Conservation (phyloP, 1,140 invertebrate genomes). For the Gerris buenoi region DNA sequence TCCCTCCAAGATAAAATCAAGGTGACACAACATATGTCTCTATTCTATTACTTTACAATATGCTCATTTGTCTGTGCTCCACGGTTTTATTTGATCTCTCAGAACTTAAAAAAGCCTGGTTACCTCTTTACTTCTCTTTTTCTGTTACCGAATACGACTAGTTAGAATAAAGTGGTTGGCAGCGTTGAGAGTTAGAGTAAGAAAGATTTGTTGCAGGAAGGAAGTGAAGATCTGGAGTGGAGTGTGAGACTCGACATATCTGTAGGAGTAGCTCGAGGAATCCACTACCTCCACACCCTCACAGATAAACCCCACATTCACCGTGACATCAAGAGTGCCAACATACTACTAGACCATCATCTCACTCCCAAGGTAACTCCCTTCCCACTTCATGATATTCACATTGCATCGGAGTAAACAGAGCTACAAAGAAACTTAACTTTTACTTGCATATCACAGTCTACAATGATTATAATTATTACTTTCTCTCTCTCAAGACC, state of each 20-base stretch:
- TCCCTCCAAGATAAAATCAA: slow-evolving; percentile 45
- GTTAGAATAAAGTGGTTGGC: too few species aligned
- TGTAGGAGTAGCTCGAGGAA: slow-evolving; percentile 41
- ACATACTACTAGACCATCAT: slow-evolving; percentile 48
- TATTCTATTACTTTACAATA: neutral
- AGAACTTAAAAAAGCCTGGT: too few species aligned
- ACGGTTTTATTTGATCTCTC: too few species aligned
- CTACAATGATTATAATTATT: too few species aligned
- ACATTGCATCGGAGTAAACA: too few species aligned
- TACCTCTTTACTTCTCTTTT: too few species aligned
- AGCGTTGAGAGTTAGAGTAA: too few species aligned
- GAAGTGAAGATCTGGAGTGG: slow-evolving; percentile 31
- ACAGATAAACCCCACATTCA: slow-evolving; percentile 43
- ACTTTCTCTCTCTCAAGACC: too few species aligned
- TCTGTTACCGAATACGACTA: too few species aligned
- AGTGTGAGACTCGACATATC: slow-evolving; percentile 39
- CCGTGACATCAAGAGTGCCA: slow-evolving; percentile 60
- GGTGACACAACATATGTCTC: slow-evolving; percentile 18
- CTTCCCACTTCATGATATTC: slow-evolving; percentile 8
- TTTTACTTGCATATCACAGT: too few species aligned
- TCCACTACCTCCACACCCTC: slow-evolving; percentile 45
- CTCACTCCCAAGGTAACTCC: slow-evolving; percentile 43
- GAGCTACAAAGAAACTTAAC: too few species aligned
- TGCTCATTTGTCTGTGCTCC: neutral
- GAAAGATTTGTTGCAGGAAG: slow-evolving; percentile 21